phyloP scores from a whole-genome alignment of 2,113 vertebrate genomes.

The Mesitornis unicolor region DNA sequence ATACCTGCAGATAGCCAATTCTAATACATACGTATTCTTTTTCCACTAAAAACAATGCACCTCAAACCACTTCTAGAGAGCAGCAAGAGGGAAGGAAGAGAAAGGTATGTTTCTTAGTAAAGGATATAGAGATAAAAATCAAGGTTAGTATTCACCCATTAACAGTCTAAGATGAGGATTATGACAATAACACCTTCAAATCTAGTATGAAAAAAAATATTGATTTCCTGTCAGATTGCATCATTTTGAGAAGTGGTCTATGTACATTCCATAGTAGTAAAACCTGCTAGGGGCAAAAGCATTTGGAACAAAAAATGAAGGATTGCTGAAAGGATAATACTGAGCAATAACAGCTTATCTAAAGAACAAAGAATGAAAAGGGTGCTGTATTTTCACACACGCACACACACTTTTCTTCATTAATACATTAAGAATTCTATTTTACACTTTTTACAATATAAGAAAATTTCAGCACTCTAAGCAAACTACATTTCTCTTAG shows the following conservation, averaged over 20 bases:
- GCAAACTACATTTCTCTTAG: background rate
- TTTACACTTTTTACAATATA: slow-evolving; percentile 15
- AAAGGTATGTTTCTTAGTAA: slow-evolving; percentile 53
- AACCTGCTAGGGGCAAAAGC: slow-evolving; percentile 74
- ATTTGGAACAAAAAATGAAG: slow-evolving; percentile 72
- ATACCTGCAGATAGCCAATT: background rate
- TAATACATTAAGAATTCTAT: slow-evolving; percentile 26
- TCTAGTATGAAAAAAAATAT: slow-evolving; percentile 83
- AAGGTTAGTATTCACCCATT: slow-evolving; percentile 69
- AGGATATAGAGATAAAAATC: slow-evolving; percentile 77
- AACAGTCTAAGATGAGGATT: slow-evolving; percentile 80
- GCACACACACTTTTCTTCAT: background rate
- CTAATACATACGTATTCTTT: background rate
- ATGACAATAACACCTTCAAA: slow-evolving; percentile 83
- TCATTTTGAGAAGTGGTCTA: slow-evolving; percentile 79
- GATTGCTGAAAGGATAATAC: slow-evolving; percentile 58
- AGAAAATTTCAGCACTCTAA: background rate
- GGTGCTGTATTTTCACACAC: slow-evolving; percentile 17
- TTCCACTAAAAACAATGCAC: background rate
- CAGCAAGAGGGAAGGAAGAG: background rate
- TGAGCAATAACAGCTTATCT: slow-evolving; percentile 55
- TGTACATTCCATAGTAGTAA: slow-evolving; percentile 68
- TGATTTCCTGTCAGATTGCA: slow-evolving; percentile 92
- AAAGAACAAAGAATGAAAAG: slow-evolving; percentile 54
- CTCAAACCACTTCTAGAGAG: background rate